Percentiles rank a stretch among this genome's conserved stretches.
These are phyloP conservation scores for Beris chalybata DNA, from an alignment of 2,888 invertebrate species.

Conservation along the genomic window DNA sequence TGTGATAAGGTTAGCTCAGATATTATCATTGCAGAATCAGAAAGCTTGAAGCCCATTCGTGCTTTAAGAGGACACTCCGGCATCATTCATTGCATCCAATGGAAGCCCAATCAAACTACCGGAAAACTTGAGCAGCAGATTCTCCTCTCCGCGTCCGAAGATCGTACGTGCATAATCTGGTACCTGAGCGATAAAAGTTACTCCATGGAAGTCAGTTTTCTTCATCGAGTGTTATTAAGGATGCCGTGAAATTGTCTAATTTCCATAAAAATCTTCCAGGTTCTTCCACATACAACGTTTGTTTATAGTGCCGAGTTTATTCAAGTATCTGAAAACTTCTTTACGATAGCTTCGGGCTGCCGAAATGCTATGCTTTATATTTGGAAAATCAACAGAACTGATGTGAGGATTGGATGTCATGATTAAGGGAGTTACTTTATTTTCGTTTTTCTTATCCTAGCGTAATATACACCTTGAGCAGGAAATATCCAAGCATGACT, in stretches of 20 bases:
- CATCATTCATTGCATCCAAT: conserved; percentile 27
- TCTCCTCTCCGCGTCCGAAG: conserved; percentile 32
- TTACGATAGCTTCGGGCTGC: conserved; percentile 28
- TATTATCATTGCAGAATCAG: conserved; percentile 23
- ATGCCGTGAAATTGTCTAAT: conserved; percentile 2
- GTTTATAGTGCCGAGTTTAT: conserved; percentile 26
- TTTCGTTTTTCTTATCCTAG: conserved; percentile 1
- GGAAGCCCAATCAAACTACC: conserved; percentile 7
- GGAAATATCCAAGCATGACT: conserved; percentile 23
- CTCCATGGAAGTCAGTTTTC: conserved; percentile 20
- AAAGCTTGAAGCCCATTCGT: conserved; percentile 9
- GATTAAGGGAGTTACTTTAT: conserved; percentile 19
- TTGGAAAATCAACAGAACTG: conserved; percentile 15
- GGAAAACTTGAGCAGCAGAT: conserved; percentile 1
- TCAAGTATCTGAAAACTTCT: background rate
- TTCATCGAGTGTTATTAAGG: too few relatives aligned
- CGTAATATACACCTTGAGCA: conserved; percentile 19
- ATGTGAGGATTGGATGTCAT: background rate
- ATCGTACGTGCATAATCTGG: conserved; percentile 36
- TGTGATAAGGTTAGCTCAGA: background rate
- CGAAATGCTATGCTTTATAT: conserved; percentile 25
- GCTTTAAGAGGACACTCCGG: conserved; percentile 26
- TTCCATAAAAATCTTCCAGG: conserved; percentile 5
- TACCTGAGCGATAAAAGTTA: conserved; percentile 17
- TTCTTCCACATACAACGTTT: conserved; percentile 31